Evolutionary conservation across 2,113 vertebrate genomes (phyloP).

Genomic region (Elanoides forficatus): DNA sequence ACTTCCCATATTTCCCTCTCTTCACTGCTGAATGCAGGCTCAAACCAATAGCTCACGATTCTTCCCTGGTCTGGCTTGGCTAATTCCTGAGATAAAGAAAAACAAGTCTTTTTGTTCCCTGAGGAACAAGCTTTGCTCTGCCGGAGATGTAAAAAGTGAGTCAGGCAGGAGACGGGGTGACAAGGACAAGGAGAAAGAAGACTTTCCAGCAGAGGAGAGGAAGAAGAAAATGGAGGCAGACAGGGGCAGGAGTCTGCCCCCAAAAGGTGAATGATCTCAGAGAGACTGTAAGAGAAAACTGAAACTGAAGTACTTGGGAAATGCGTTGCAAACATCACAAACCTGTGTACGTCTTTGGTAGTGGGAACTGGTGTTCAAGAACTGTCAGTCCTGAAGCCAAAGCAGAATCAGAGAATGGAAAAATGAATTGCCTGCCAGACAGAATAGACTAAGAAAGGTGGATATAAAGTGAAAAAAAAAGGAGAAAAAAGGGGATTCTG

Average conservation of each 20-base stretch:
- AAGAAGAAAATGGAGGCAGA: not conserved
- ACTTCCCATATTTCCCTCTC: not conserved
- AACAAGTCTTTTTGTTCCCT: not conserved
- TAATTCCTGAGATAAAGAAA: not conserved
- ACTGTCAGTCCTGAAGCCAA: not conserved
- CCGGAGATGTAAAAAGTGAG: not conserved
- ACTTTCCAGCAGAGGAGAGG: not conserved
- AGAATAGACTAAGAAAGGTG: not conserved
- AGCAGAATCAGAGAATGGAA: not conserved
- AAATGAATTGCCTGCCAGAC: not conserved
- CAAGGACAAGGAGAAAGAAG: not conserved
- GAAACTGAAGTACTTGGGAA: not conserved
- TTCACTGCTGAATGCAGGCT: not conserved
- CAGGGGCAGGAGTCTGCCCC: not conserved
- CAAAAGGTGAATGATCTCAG: not conserved
- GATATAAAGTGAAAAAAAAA: not conserved
- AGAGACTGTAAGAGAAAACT: not conserved
- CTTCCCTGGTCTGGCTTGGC: not conserved
- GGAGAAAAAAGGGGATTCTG: not conserved
- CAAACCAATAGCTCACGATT: not conserved
- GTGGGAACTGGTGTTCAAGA: not conserved
- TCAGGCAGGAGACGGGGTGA: not conserved
- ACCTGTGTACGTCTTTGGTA: not conserved
- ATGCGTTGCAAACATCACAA: not conserved
- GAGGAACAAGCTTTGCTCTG: not conserved